A percentile compares a stretch with the other conserved stretches of the same genome.
Evolutionary conservation across 2,113 vertebrate species (phyloP).

Genomic region (Alaudala cheleensis): DNA sequence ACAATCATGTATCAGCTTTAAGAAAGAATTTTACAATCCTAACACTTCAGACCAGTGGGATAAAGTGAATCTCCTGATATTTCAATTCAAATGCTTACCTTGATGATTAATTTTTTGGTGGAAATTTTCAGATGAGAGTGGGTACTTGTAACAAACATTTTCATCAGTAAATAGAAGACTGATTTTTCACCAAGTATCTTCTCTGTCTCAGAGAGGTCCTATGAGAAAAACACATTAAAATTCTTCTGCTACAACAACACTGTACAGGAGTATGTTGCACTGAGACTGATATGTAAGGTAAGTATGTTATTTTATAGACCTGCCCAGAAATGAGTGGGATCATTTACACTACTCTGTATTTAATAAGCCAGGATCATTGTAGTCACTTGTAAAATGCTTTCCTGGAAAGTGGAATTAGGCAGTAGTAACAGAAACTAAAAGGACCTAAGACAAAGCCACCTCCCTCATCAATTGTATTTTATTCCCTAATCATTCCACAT

Average conservation of each 20-base stretch:
- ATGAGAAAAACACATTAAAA: neutral
- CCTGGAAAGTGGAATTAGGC: neutral
- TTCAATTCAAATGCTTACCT: slow-evolving; percentile 74
- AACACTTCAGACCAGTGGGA: neutral
- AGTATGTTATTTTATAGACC: neutral
- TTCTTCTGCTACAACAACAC: neutral
- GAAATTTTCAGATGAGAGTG: slow-evolving; percentile 80
- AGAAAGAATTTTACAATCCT: neutral
- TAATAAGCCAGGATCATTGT: neutral
- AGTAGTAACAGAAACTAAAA: neutral
- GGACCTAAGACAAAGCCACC: neutral
- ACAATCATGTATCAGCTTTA: neutral
- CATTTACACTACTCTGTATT: neutral
- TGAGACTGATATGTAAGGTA: neutral
- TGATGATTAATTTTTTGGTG: slow-evolving; percentile 85
- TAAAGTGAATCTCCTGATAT: neutral
- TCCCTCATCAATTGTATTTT: neutral
- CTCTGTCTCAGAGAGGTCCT: slow-evolving; percentile 79
- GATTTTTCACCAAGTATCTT: slow-evolving; percentile 81
- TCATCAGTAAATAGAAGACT: slow-evolving; percentile 90
- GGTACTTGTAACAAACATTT: slow-evolving; percentile 89
- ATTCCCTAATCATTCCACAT: neutral
- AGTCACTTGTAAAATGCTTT: neutral
- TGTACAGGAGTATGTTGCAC: neutral
- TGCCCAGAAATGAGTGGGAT: neutral